phyloP scores from a whole-genome alignment of 1,140 invertebrate species.

The Myzus persicae region DNA sequence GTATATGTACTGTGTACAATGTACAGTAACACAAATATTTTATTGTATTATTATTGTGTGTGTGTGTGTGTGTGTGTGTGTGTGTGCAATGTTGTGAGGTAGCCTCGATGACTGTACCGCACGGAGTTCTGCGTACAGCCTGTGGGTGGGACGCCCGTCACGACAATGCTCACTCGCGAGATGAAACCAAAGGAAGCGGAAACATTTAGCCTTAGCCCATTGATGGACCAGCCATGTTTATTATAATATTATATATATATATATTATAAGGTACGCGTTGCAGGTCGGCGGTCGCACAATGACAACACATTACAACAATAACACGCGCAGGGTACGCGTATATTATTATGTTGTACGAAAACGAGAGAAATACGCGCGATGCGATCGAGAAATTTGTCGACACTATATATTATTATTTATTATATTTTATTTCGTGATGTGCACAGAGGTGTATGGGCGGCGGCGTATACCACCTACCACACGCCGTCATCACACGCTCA shows the following conservation, averaged over 20 bases:
- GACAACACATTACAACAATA: neutral
- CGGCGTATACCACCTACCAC: neutral
- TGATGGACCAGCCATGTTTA: neutral
- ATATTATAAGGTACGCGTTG: neutral
- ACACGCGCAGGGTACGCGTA: neutral
- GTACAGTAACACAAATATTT: neutral
- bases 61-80: too few relatives aligned
- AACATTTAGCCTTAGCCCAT: neutral
- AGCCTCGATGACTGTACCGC: neutral
- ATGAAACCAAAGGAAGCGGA: conserved; percentile 5
- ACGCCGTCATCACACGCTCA: neutral
- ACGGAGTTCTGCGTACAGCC: neutral
- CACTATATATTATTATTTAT: neutral
- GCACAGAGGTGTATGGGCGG: too few relatives aligned
- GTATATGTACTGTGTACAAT: too few relatives aligned
- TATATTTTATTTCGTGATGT: neutral
- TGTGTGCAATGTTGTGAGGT: neutral
- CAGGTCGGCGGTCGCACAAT: neutral
- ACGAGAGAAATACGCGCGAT: neutral
- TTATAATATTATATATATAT: neutral
- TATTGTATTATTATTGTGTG: too few relatives aligned
- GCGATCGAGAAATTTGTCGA: neutral
- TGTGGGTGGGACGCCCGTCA: neutral
- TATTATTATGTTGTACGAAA: neutral
- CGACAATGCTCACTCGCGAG: neutral